Percentiles rank a stretch among this genome's conserved stretches.
These are phyloP conservation scores for Phylloscopus trochiloides DNA, from an alignment of 2,113 vertebrate genomes.

Conservation along the genomic window DNA sequence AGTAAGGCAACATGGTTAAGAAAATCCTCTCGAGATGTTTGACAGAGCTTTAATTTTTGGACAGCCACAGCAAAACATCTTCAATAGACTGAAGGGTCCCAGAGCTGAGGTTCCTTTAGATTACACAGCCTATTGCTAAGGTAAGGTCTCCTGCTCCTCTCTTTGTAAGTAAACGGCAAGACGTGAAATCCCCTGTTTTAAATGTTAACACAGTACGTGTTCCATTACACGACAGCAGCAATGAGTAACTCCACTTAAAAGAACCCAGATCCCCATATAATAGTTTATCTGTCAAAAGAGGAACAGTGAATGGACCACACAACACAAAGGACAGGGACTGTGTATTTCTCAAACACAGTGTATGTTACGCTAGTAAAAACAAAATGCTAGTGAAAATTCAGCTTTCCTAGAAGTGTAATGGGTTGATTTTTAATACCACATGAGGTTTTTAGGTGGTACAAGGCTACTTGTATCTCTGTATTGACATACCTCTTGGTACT, in stretches of 20 bases:
- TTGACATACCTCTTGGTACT: background rate
- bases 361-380: background rate
- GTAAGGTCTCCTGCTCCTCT: background rate
- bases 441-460: background rate
- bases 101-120: background rate
- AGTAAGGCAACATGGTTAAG: conserved; percentile 61
- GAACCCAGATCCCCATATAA: background rate
- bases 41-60: background rate
- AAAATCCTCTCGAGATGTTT: background rate
- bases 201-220: background rate
- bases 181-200: background rate
- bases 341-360: background rate
- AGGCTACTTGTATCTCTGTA: background rate
- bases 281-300: background rate
- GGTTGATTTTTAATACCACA: background rate
- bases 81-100: background rate
- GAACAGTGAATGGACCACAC: background rate
- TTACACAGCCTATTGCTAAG: conserved; percentile 3
- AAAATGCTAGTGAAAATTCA: background rate
- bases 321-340: background rate
- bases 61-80: conserved; percentile 8
- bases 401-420: background rate
- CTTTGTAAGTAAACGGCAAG: conserved; percentile 22
- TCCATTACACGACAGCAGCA: conserved; percentile 25
- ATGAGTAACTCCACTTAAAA: background rate